Evolutionary conservation across 2,113 vertebrate species (phyloP), one percentile per base, ranked within the genome.

Genomic region (Rhinogobius similis): DNA sequence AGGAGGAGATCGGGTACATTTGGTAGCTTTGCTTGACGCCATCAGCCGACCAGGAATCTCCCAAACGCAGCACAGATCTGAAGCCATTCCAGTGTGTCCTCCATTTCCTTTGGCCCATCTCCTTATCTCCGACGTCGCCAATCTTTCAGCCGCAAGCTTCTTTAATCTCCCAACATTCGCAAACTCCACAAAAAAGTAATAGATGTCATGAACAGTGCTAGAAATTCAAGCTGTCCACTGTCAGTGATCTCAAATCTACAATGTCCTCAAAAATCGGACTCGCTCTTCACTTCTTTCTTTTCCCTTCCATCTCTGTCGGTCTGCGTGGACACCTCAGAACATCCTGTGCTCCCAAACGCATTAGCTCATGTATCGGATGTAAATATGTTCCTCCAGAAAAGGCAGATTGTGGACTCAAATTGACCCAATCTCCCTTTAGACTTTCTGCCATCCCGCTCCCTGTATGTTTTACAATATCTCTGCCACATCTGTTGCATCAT

Each of bases 1-100:
- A 98, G 67, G 96, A 98, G 11, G 96, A 98, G 91, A 94, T 91
- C 7, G 96, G 96, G 78, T 97, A 98, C 67, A 56, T 93, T 78
- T 94, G 92, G 92, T 93, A 93, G 93, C 91, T 93, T 76, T 67
- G 52, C 68, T 84, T 85, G 4, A 29, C 83, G 70, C 85, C 82
- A 74, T 85, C 84, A 80, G 77, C 87, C 85, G 78, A 87, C 88
- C 88, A 89, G 86, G 91, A 91, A 92, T 83, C 77, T 86, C 86
- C 82, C 87, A 80, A 83, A 89, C 88, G 88, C 89, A 90, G 89
- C 90, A 89, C 92, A 91, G 90, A 92, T 93, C 89, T 90, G 89
- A 93, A 93, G 92, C 92, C 93, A 93, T 93, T 92, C 90, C 88
- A 89, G 73, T 66, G 59, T 86, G 82, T 85, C 82, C 78, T 85